Evolutionary conservation across 2,888 invertebrate species (phyloP).

Genomic region (Rhagium mordax): DNA sequence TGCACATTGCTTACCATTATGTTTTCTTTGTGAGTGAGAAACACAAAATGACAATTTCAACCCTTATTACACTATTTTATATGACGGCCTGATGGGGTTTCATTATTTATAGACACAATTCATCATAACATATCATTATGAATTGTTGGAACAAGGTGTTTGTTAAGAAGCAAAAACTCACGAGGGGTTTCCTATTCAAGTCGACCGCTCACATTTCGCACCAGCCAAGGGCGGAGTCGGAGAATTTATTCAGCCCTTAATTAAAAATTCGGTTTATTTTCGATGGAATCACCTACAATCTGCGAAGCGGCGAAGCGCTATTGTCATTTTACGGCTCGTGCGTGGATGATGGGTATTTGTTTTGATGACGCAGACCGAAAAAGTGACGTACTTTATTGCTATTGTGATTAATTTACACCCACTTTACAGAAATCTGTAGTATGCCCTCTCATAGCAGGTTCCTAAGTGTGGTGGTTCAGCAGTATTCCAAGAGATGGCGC

Average conservation of each 20-base stretch:
- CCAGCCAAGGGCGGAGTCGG: neutral
- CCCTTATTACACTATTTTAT: constrained; percentile 24
- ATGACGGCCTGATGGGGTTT: constrained; percentile 27
- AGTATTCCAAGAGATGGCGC: too few species aligned
- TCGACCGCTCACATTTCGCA: constrained; percentile 1
- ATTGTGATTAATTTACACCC: too few species aligned
- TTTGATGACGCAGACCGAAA: too few species aligned
- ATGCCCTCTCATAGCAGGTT: too few species aligned
- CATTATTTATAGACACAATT: constrained; percentile 38
- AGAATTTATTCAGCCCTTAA: neutral
- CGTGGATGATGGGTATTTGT: too few species aligned
- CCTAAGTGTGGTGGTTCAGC: too few species aligned
- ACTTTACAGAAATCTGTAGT: too few species aligned
- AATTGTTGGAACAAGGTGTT: constrained; percentile 33
- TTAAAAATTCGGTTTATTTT: neutral
- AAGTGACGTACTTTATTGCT: too few species aligned
- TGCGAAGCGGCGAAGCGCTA: neutral
- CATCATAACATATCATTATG: constrained; percentile 37
- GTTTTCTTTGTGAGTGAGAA: neutral
- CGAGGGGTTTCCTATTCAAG: constrained; percentile 29
- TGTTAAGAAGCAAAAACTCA: constrained; percentile 31
- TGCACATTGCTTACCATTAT: constrained; percentile 27
- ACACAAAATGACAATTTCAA: constrained; percentile 25
- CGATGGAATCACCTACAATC: neutral
- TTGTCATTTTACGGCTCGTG: neutral